These are phyloP conservation scores for Chrysolina americana DNA, from an alignment of 2,888 invertebrate genomes.

Conservation along the genomic window DNA sequence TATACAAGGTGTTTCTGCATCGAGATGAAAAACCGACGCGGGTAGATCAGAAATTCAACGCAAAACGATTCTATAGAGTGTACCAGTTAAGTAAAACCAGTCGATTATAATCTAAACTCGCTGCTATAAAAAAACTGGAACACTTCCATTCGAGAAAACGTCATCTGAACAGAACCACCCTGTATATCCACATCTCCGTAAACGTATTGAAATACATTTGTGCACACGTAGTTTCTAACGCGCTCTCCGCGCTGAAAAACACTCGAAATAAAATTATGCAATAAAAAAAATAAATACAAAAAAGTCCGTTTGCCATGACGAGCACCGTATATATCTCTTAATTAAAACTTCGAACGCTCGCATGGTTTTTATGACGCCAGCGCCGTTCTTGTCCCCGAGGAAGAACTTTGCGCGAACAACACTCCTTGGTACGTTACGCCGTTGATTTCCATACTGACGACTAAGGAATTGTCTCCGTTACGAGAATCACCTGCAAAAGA, in stretches of 20 bases:
- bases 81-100: background rate
- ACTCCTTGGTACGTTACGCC: constrained; percentile 97
- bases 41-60: background rate
- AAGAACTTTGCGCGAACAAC: constrained; percentile 78
- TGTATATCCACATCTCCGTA: background rate
- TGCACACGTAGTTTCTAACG: constrained; percentile 31
- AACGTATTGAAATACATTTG: constrained; percentile 5
- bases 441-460: constrained; percentile 96
- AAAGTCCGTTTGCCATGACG: background rate
- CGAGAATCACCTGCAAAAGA: constrained; percentile 81
- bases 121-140: background rate
- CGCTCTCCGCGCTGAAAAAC: constrained; percentile 32
- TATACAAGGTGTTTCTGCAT: background rate
- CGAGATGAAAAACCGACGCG: background rate
- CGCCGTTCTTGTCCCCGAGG: constrained; percentile 60
- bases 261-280: constrained; percentile 38
- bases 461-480: constrained; percentile 89
- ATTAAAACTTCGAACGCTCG: constrained; percentile 36
- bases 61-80: background rate
- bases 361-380: constrained; percentile 60
- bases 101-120: too few relatives aligned
- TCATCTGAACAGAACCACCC: background rate
- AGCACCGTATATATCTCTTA: background rate
- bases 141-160: background rate
- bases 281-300: constrained; percentile 46